Evolutionary conservation across 2,888 invertebrate genomes (phyloP), one percentile per base, ranked within the genome.

Genomic region (Selenia dentaria): DNA sequence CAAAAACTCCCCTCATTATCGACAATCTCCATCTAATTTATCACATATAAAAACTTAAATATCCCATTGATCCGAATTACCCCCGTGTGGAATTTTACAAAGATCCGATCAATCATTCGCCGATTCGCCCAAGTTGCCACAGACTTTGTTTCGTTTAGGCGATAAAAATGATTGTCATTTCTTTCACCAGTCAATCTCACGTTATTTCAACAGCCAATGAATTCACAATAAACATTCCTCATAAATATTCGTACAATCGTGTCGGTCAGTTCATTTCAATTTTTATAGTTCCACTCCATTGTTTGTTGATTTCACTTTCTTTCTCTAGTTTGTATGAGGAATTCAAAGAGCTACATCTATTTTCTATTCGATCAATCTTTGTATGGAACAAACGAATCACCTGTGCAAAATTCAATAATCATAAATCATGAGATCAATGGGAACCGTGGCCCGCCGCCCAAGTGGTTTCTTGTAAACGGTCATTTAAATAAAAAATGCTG

Each of bases 371-470:
- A 51, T 57, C 49, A 46, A 51, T 52, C 47, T 51, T 44, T 40
- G 18, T 49, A 22, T 31, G 20, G 46, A 61, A 63, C 61, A 66
- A 69, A 64, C 59, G 62, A 68, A 64, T 67, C 72, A 67, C 64
- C 68, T 71, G 65, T 67, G 73, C 69, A 59, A 69, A n/a, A 70
- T 69, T 72, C 67, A 71, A 76, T 77, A 68, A 70, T 70, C 57
- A 79, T 81, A 78, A 76, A 79, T 81, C 78, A 74, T 67, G 48
- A 62, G 57, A 69, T 75, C 67, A 73, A 75, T 71, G 65, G 65
- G 53, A 67, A 62, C 64, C 40, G 8, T 44, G 65, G 67, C 63
- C 64, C 43, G 48, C 70, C 69, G 61, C 70, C 70, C 71, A 67
- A 64, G 51, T 51, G 35, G 45, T 46, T 53, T 53, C 51, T 58